Evolutionary conservation across 2,888 invertebrate genomes (phyloP).

Genomic region (Rhamnusium bicolor): DNA sequence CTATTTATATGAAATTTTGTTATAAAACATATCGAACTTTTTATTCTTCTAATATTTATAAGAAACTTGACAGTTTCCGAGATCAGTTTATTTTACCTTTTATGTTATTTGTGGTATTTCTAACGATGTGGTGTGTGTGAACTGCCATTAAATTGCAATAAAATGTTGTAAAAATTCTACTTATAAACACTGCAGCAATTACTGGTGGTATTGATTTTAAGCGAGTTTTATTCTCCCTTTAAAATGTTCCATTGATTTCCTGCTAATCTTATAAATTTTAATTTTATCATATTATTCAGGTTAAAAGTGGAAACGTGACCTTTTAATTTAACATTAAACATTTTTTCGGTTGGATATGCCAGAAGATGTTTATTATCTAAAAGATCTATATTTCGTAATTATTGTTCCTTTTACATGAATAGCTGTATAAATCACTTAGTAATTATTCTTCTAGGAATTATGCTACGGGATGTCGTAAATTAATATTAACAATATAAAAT

Average conservation of each 20-base stretch:
- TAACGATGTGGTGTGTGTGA: not conserved
- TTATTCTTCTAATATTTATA: too few species aligned
- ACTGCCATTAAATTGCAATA: not conserved
- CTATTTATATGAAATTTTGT: not conserved
- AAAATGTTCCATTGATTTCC: conserved; percentile 34
- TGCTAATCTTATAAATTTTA: conserved; percentile 25
- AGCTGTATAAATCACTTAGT: conserved; percentile 16
- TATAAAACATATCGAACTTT: too few species aligned
- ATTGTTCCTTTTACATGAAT: conserved; percentile 24
- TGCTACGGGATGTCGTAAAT: conserved; percentile 44
- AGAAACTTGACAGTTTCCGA: not conserved
- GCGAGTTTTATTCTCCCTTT: conserved; percentile 28
- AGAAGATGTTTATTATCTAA: conserved; percentile 35
- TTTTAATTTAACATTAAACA: not conserved
- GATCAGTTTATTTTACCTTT: not conserved
- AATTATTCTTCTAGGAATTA: conserved; percentile 29
- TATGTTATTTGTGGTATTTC: not conserved
- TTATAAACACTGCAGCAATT: not conserved
- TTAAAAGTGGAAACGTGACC: conserved; percentile 20
- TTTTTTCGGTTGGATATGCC: conserved; percentile 13
- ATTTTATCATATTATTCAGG: conserved; percentile 36
- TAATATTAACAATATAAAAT: conserved; percentile 40
- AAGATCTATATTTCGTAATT: conserved; percentile 38
- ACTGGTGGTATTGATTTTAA: not conserved
- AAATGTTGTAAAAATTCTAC: not conserved